Conservation (phyloP, 2,888 invertebrate species). For the Drosophila merina region DNA sequence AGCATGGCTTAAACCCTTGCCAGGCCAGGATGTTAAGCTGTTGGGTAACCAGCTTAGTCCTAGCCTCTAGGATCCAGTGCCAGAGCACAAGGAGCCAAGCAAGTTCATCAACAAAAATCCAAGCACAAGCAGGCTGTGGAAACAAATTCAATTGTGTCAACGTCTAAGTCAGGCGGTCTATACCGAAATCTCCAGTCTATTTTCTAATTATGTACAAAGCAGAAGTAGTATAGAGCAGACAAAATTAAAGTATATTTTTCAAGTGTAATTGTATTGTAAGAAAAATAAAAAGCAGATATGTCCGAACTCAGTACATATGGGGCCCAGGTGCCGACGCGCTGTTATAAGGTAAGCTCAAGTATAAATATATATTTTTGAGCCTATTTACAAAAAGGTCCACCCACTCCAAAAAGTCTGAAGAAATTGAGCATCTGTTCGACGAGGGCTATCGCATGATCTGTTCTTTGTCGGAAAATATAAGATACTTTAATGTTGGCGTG, state of each 20-base stretch:
- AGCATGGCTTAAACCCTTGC: constrained; percentile 20
- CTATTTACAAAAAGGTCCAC: not conserved
- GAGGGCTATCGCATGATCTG: constrained; percentile 4
- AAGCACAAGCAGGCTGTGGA: not conserved
- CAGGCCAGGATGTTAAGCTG: constrained; percentile 25
- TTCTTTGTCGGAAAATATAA: not conserved
- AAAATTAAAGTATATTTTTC: not conserved
- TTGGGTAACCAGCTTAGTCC: constrained; percentile 32
- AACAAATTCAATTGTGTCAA: constrained; percentile 1
- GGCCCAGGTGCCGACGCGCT: constrained; percentile 1
- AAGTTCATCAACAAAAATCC: not conserved
- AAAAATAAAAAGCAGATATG: not conserved
- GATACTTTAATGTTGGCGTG: not conserved
- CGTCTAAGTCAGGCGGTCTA: not conserved
- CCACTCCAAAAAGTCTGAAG: not conserved
- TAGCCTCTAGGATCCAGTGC: too few relatives aligned
- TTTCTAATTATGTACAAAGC: not conserved
- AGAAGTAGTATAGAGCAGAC: not conserved
- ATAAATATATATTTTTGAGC: not conserved
- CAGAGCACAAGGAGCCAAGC: not conserved
- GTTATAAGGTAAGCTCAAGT: not conserved
- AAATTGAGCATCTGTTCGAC: constrained; percentile 3
- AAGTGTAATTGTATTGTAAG: not conserved
- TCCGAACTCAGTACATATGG: not conserved
- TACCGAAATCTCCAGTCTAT: not conserved